Evolutionary conservation across 2,797 vertebrate species (phyloP), one percentile per base, ranked within the genome.

Genomic region (Iguana delicatissima): DNA sequence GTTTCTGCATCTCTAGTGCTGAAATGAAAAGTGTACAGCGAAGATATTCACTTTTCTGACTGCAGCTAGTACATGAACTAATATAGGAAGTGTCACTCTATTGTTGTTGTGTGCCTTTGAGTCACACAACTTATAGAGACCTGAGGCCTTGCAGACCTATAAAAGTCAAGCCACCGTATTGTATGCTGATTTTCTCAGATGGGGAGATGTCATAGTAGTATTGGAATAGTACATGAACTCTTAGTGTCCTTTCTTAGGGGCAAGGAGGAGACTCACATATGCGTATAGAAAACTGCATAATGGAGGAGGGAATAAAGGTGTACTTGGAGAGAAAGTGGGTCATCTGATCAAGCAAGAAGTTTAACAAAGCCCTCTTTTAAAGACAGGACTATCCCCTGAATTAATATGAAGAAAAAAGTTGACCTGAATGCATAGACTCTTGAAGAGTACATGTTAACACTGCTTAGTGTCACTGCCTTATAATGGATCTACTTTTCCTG

Each of bases 401-500:
- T 93, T 22, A 67, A 89, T 52, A 46, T 81, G 26, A 38, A 84
- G 62, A 92, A 90, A n/a, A 5, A 18, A 79, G 73, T 10, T 6
- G 0, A 84, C 1, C 22, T 73, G 20, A 62, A 52, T 72, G 16
- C 76, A 89, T 42, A 42, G 50, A 80, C 8, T 42, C 3, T 84
- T 42, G 42, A 2, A 4, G 35, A 67, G 29, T 16, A 32, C 42
- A 67, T 67, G 7, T 84, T 4, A 83, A 5, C 22, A 24, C 81
- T 84, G 24, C 3, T 62, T 62, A 22, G 57, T 46, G 16, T 38
- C 20, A 3, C n/a, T 81, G 82, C 59, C 67, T 84, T 29, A 26
- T 80, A 50, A 80, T 77, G 42, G 13, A 59, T 81, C 5, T 67
- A 12, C 82, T 50, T 72, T 50, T n/a, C 29, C 64, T 9, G 9